Evolutionary conservation across 92 coral and sea anemone genomes (phyloP).

Genomic region (Paragorgia papillata): DNA sequence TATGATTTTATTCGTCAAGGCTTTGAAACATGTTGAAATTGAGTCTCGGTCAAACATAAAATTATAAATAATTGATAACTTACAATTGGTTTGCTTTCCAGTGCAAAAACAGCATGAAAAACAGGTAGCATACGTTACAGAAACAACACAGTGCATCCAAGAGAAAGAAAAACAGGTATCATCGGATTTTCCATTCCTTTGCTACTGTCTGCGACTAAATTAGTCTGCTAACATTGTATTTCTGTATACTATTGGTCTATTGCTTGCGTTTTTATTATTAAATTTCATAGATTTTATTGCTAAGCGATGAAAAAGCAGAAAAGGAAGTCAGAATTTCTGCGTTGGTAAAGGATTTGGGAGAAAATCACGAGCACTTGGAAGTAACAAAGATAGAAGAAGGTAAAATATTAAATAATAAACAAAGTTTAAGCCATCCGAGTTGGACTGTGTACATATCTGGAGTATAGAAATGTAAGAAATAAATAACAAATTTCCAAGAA

Average conservation of each 20-base stretch:
- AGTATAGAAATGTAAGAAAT: too few species aligned
- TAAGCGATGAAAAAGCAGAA: conserved; percentile 65
- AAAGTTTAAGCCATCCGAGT: too few species aligned
- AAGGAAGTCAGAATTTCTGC: conserved; percentile 67
- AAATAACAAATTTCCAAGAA: too few species aligned
- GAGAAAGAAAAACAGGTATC: conserved; percentile 74
- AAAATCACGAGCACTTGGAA: conserved; percentile 67
- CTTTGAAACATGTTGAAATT: too few species aligned
- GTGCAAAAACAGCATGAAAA: conserved; percentile 72
- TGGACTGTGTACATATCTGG: too few species aligned
- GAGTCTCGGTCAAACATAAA: too few species aligned
- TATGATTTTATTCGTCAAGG: too few species aligned
- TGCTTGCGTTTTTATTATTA: too few species aligned
- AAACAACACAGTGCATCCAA: conserved; percentile 67
- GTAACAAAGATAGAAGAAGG: conserved; percentile 78
- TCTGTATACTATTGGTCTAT: too few species aligned
- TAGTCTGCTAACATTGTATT: too few species aligned
- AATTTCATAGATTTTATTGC: conserved; percentile 60
- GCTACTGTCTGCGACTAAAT: too few species aligned
- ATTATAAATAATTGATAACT: too few species aligned
- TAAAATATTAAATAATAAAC: conserved; percentile 26
- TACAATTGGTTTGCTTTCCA: conserved; percentile 14
- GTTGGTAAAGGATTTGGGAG: conserved; percentile 63
- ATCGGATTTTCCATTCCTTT: not conserved
- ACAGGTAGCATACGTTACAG: conserved; percentile 56